Conservation (phyloP, 2,888 invertebrate genomes). For the Hydroisotoma schaefferi region DNA sequence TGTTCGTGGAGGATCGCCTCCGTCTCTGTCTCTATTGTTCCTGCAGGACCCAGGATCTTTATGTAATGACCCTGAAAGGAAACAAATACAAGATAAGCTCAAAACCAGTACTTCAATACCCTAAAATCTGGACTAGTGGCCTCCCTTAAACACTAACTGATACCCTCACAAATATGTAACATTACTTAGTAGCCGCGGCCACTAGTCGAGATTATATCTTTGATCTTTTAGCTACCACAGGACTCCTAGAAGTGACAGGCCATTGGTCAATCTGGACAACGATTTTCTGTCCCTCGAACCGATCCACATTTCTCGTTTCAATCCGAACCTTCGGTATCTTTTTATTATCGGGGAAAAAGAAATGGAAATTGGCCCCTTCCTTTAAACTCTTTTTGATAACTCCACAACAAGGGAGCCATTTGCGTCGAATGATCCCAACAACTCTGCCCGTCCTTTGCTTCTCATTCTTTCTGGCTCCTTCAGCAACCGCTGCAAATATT, state of each 20-base stretch:
- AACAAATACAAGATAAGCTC: constrained; percentile 19
- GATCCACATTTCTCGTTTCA: constrained; percentile 86
- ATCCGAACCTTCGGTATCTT: constrained; percentile 92
- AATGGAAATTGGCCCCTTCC: constrained; percentile 65
- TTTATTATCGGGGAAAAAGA: constrained; percentile 91
- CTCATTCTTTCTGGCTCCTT: constrained; percentile 40
- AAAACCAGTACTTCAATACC: neutral
- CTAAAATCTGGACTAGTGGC: neutral
- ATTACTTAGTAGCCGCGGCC: no score
- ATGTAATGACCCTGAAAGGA: constrained; percentile 86
- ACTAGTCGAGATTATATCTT: no score
- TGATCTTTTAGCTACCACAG: no score
- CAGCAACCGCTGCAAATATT: constrained; percentile 48
- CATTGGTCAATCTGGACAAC: constrained; percentile 95
- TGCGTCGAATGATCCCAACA: constrained; percentile 92
- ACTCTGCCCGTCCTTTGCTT: constrained; percentile 67
- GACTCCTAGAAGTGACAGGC: constrained; percentile 89
- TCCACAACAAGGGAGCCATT: constrained; percentile 98
- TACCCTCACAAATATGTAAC: no score
- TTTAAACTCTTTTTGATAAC: constrained; percentile 76
- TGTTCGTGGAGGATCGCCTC: constrained; percentile 93
- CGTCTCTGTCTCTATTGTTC: constrained; percentile 93
- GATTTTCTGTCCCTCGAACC: constrained; percentile 76
- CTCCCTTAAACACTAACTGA: no score
- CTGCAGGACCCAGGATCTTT: constrained; percentile 82